phyloP scores from a whole-genome alignment of 2,113 vertebrate species.

The Tychaedon coryphoeus region DNA sequence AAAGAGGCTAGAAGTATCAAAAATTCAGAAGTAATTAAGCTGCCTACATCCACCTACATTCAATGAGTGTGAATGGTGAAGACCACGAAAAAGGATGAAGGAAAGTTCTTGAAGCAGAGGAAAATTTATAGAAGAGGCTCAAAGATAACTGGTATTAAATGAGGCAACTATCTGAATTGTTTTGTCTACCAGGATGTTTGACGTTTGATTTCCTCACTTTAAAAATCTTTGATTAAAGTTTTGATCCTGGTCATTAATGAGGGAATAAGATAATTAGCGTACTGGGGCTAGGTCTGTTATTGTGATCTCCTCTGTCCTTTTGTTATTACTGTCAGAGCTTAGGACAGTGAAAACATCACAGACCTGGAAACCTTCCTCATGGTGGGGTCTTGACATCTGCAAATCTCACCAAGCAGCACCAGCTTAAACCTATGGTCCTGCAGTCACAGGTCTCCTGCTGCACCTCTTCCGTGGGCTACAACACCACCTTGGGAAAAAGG shows the following conservation, averaged over 20 bases:
- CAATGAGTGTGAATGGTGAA: background rate
- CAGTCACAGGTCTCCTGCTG: rapidly evolving
- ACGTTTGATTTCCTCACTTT: background rate
- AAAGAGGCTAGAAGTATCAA: background rate
- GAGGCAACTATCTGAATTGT: background rate
- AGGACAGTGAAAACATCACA: background rate
- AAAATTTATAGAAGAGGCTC: background rate
- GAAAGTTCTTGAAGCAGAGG: background rate
- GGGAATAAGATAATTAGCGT: background rate
- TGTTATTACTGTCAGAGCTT: background rate
- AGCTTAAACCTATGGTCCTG: background rate
- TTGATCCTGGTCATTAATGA: background rate
- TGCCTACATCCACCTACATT: background rate
- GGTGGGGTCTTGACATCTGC: background rate
- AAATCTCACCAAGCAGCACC: background rate
- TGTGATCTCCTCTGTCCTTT: background rate
- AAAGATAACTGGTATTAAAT: background rate
- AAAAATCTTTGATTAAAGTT: background rate
- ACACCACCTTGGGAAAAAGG: background rate
- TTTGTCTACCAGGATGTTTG: background rate
- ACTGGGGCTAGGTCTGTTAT: rapidly evolving
- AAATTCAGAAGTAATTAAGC: background rate
- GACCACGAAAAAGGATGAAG: background rate
- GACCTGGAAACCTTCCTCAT: background rate
- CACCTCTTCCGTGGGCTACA: rapidly evolving